Percentiles rank a stretch among this genome's conserved stretches.
Conservation (phyloP, 2,888 invertebrate species). For the Hipparchia semele region DNA sequence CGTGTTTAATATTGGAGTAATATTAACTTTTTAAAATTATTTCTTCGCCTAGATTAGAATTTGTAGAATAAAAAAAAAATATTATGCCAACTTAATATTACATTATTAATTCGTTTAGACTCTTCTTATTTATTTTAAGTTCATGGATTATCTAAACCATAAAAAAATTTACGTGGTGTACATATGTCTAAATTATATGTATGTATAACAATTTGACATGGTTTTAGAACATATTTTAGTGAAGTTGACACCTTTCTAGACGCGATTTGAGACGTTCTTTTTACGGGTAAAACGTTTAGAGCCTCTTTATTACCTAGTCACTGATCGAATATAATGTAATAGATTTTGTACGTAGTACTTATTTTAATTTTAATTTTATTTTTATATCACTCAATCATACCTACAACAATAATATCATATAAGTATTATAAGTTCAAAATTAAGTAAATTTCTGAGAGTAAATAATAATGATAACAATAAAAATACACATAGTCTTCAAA, state of each 20-base stretch:
- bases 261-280: neutral
- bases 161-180: no score
- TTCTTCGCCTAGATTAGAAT: no score
- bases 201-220: neutral
- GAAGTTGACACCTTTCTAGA: neutral
- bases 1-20: no score
- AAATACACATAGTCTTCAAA: neutral
- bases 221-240: neutral
- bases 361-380: neutral
- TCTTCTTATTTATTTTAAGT: no score
- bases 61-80: no score
- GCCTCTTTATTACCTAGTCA: conserved; percentile 7
- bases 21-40: no score
- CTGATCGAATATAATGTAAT: neutral
- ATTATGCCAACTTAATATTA: no score
- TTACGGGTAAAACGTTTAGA: conserved; percentile 2
- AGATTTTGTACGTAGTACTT: neutral
- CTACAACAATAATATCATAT: no score
- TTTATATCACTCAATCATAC: neutral
- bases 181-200: no score
- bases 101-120: no score
- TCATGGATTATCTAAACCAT: no score
- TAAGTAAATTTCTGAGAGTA: neutral
- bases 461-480: neutral
- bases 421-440: neutral